These are phyloP conservation scores for Lacerta bilineata DNA, from an alignment of 2,797 vertebrate species.

Conservation along the genomic window DNA sequence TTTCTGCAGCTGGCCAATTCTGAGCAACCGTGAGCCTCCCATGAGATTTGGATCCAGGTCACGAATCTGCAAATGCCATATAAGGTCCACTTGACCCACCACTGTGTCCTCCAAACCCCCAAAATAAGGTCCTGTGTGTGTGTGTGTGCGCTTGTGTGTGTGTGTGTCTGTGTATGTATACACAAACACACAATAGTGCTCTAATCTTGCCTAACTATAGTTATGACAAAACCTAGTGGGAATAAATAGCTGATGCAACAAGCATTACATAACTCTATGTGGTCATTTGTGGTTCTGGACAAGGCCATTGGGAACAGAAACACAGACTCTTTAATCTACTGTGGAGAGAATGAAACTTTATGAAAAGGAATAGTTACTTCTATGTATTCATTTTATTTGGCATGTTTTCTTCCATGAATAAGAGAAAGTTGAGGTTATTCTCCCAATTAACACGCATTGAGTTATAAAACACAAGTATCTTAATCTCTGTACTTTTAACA, in stretches of 20 bases:
- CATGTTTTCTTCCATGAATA: neutral
- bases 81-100: neutral
- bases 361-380: neutral
- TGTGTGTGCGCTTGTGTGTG: no score
- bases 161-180: no score
- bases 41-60: neutral
- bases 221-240: neutral
- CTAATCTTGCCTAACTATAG: slow-evolving; percentile 2
- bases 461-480: slow-evolving; percentile 4
- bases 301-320: slow-evolving; percentile 32
- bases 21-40: neutral
- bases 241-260: slow-evolving; percentile 17
- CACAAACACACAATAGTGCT: neutral
- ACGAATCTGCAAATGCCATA: neutral
- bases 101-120: neutral
- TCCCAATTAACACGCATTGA: slow-evolving; percentile 14
- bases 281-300: neutral
- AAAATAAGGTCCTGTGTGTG: neutral
- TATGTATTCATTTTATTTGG: slow-evolving; percentile 23
- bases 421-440: slow-evolving; percentile 1
- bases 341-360: neutral
- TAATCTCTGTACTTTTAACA: neutral
- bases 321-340: slow-evolving; percentile 8
- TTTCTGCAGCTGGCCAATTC: neutral
- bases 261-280: slow-evolving; percentile 7